Evolutionary conservation across 1,140 invertebrate genomes (phyloP).

Genomic region (Calephelis virginiensis): DNA sequence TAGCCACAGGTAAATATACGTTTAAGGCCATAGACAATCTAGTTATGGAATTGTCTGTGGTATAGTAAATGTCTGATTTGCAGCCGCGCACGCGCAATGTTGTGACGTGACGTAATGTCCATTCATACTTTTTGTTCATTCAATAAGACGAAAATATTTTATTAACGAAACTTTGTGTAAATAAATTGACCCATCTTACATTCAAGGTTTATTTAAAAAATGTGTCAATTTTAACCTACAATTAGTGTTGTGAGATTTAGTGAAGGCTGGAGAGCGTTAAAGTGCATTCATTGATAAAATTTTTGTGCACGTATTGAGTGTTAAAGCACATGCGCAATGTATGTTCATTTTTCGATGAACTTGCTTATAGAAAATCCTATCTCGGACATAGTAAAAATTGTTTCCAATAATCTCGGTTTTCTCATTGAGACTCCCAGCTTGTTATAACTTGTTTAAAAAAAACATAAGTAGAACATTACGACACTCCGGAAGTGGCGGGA

Average conservation of each 20-base stretch:
- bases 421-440: constrained; percentile 20
- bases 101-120: constrained; percentile 75
- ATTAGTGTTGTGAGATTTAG: constrained; percentile 42
- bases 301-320: constrained; percentile 47
- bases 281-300: constrained; percentile 70
- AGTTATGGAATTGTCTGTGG: constrained; percentile 2
- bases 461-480: constrained; percentile 74
- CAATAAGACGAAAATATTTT: constrained; percentile 62
- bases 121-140: constrained; percentile 78
- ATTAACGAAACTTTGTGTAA: constrained; percentile 54
- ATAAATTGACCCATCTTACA: constrained; percentile 46
- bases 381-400: constrained; percentile 23
- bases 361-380: constrained; percentile 30
- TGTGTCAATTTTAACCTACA: constrained; percentile 5
- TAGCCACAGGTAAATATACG: background rate
- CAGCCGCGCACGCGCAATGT: constrained; percentile 70
- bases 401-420: constrained; percentile 29
- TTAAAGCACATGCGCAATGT: constrained; percentile 68
- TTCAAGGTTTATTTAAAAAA: constrained; percentile 27
- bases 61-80: constrained; percentile 35
- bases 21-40: background rate
- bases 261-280: constrained; percentile 36
- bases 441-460: constrained; percentile 48
- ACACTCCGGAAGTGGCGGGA: constrained; percentile 78
- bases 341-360: constrained; percentile 20